Conservation (phyloP, 1,140 invertebrate species). For the Laupala kohalensis region DNA sequence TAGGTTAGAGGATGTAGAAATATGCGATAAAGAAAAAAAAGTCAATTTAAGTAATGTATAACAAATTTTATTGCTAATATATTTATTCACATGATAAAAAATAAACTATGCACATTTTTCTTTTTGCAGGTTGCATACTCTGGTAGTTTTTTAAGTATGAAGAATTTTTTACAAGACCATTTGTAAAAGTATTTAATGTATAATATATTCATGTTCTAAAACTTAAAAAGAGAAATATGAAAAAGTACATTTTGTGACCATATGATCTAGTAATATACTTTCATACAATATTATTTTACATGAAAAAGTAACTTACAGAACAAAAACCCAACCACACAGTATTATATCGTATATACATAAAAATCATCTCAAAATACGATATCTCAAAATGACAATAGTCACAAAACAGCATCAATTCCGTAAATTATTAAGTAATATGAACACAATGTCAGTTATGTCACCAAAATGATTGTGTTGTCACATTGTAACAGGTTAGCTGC, state of each 20-base stretch:
- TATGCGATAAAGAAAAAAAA: slow-evolving; percentile 13
- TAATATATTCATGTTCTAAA: slow-evolving; percentile 4
- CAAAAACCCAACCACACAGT: slow-evolving; percentile 7
- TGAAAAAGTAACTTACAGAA: slow-evolving; percentile 4
- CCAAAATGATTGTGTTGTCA: slow-evolving; percentile 9
- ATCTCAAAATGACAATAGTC: slow-evolving; percentile 10
- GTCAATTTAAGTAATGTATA: slow-evolving; percentile 22
- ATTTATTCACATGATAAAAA: slow-evolving; percentile 30
- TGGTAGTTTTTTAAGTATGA: slow-evolving; percentile 8
- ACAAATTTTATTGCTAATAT: slow-evolving; percentile 28
- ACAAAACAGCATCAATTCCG: slow-evolving; percentile 7
- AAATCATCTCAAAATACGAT: slow-evolving; percentile 9
- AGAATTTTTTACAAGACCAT: slow-evolving; percentile 9
- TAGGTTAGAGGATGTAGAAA: not conserved
- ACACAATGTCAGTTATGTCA: slow-evolving; percentile 9
- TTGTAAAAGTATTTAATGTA: slow-evolving; percentile 1
- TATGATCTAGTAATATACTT: slow-evolving; percentile 5
- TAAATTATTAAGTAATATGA: slow-evolving; percentile 9
- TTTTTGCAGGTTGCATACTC: slow-evolving; percentile 14
- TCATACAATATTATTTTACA: slow-evolving; percentile 11
- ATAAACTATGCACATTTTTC: slow-evolving; percentile 28
- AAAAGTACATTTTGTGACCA: slow-evolving; percentile 8
- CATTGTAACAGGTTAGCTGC: slow-evolving; percentile 7
- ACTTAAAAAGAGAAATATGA: slow-evolving; percentile 2
- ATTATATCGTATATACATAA: slow-evolving; percentile 9